Evolutionary conservation across 2,888 invertebrate genomes (phyloP).

Genomic region (Drosophila lutescens): DNA sequence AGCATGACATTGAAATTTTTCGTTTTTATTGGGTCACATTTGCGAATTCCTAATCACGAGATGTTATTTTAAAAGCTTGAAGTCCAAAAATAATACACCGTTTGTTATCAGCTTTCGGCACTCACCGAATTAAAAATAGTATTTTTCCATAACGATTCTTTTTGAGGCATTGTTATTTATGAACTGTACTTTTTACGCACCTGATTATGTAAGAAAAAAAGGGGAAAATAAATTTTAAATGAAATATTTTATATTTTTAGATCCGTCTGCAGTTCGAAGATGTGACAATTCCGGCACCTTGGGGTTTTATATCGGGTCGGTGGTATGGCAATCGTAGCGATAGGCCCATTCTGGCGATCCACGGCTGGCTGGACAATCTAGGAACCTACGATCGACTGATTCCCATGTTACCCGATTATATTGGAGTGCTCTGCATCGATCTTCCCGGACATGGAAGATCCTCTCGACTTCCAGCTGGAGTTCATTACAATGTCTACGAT

Average conservation of each 20-base stretch:
- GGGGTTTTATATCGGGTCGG: slow-evolving; percentile 88
- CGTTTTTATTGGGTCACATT: not conserved
- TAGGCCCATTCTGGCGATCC: slow-evolving; percentile 88
- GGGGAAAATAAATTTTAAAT: not conserved
- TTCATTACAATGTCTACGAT: slow-evolving; percentile 75
- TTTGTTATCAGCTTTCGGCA: not conserved
- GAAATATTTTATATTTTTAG: not conserved
- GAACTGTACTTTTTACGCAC: not conserved
- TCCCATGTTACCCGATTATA: slow-evolving; percentile 85
- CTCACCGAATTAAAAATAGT: too few species aligned
- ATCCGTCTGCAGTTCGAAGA: slow-evolving; percentile 84
- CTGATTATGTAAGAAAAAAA: not conserved
- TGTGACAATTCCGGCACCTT: slow-evolving; percentile 87
- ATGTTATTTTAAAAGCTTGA: not conserved
- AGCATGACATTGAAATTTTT: not conserved
- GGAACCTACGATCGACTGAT: slow-evolving; percentile 89
- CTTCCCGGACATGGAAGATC: slow-evolving; percentile 90
- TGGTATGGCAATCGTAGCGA: slow-evolving; percentile 88
- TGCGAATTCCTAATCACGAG: not conserved
- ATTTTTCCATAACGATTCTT: not conserved
- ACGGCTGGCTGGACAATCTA: slow-evolving; percentile 92
- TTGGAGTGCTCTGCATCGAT: slow-evolving; percentile 87
- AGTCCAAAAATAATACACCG: not conserved
- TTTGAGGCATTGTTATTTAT: not conserved
- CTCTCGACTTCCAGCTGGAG: slow-evolving; percentile 87